A percentile compares a stretch with the other conserved stretches of the same genome.
Evolutionary conservation across 2,888 invertebrate genomes (phyloP).

Genomic region (Nebria brevicollis): DNA sequence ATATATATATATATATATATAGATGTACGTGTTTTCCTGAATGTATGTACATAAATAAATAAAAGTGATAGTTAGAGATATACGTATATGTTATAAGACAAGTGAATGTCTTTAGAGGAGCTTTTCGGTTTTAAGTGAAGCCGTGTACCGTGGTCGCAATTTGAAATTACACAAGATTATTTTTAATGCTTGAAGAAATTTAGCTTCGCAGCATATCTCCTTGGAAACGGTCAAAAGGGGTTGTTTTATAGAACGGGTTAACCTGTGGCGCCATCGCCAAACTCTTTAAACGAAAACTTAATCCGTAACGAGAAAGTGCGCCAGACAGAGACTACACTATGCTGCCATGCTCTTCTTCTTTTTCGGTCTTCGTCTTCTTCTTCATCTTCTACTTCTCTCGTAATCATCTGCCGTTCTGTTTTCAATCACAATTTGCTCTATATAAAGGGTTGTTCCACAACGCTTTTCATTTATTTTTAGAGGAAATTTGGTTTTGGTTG

Average conservation of each 20-base stretch:
- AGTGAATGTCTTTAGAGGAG: no score
- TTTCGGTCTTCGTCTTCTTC: background rate
- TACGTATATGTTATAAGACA: no score
- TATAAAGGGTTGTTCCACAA: background rate
- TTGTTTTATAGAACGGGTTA: background rate
- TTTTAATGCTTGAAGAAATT: conserved; percentile 9
- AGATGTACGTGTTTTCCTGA: no score
- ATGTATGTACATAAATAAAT: no score
- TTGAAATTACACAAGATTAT: conserved; percentile 1
- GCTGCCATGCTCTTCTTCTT: background rate
- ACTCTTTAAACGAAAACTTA: conserved; percentile 9
- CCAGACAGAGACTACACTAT: background rate
- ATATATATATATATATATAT: no score
- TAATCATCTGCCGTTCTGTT: background rate
- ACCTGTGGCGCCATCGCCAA: conserved; percentile 9
- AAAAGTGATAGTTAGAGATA: no score
- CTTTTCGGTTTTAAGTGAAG: no score
- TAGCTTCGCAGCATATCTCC: background rate
- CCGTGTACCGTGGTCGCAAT: background rate
- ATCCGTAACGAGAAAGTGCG: conserved; percentile 3
- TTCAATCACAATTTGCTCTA: conserved; percentile 11
- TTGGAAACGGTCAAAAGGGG: conserved; percentile 5
- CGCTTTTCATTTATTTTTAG: background rate
- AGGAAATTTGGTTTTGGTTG: background rate
- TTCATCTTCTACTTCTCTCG: background rate